Conservation (phyloP, 2,797 vertebrate genomes). For the Rhabdophis nuchalis region DNA sequence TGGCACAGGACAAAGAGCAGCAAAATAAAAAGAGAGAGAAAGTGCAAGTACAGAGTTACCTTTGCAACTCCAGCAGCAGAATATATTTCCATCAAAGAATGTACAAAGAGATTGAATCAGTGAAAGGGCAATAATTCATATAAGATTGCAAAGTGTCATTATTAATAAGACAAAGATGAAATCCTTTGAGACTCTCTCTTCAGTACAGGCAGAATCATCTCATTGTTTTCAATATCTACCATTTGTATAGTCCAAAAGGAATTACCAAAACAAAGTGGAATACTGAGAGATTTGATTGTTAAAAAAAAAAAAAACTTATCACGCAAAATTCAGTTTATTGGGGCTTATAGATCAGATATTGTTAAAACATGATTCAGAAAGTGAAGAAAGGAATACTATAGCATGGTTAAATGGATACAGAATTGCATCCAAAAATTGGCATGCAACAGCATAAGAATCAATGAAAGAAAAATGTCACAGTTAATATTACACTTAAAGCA, state of each 20-base stretch:
- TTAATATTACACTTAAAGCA: neutral
- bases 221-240: neutral
- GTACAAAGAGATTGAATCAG: neutral
- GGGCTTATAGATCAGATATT: neutral
- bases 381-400: neutral
- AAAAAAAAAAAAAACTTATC: neutral
- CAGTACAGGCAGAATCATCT: neutral
- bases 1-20: neutral
- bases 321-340: neutral
- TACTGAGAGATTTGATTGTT: neutral
- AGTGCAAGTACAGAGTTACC: neutral
- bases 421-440: neutral
- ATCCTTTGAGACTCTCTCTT: neutral
- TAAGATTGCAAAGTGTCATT: neutral
- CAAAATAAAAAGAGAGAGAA: neutral
- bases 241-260: neutral
- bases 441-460: neutral
- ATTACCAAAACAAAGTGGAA: neutral
- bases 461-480: neutral
- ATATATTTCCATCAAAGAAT: neutral
- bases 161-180: neutral
- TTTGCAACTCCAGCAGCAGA: neutral
- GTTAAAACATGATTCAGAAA: neutral
- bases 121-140: neutral
- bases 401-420: neutral